Evolutionary conservation across 2,797 vertebrate species (phyloP).

Genomic region (Lacerta viridis): DNA sequence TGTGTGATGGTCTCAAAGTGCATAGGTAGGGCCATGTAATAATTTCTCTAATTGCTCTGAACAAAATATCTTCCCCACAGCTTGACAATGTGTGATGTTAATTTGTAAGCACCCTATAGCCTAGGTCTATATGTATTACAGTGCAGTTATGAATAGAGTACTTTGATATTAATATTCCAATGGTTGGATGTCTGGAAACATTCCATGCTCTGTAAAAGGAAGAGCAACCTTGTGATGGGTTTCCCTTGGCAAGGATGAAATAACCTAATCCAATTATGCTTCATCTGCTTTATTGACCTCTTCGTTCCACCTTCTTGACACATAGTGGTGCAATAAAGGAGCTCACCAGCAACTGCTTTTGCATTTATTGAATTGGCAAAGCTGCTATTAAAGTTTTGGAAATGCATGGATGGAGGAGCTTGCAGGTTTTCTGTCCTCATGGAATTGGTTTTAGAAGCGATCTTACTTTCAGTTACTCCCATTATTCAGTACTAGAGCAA

Average conservation of each 20-base stretch:
- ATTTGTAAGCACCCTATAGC: neutral
- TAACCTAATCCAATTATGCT: conserved; percentile 2
- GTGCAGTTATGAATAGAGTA: neutral
- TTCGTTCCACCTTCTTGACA: conserved; percentile 2
- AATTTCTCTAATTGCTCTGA: neutral
- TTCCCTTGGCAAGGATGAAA: conserved; percentile 15
- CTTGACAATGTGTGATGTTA: neutral
- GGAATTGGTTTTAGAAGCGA: neutral
- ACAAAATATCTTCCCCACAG: neutral
- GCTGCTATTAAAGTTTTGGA: neutral
- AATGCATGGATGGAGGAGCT: neutral
- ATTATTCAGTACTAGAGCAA: neutral
- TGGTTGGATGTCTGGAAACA: neutral
- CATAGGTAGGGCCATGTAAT: neutral
- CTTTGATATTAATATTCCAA: neutral
- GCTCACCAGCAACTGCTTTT: neutral
- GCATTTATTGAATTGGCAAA: conserved; percentile 2
- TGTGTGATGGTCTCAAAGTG: neutral
- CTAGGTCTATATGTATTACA: neutral
- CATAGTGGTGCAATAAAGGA: neutral
- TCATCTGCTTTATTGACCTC: conserved; percentile 14
- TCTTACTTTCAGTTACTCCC: neutral
- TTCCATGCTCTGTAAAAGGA: neutral
- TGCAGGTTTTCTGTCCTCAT: neutral
- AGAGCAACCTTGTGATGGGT: neutral